phyloP scores from a whole-genome alignment of 2,797 vertebrate species.

The Trachops cirrhosus region DNA sequence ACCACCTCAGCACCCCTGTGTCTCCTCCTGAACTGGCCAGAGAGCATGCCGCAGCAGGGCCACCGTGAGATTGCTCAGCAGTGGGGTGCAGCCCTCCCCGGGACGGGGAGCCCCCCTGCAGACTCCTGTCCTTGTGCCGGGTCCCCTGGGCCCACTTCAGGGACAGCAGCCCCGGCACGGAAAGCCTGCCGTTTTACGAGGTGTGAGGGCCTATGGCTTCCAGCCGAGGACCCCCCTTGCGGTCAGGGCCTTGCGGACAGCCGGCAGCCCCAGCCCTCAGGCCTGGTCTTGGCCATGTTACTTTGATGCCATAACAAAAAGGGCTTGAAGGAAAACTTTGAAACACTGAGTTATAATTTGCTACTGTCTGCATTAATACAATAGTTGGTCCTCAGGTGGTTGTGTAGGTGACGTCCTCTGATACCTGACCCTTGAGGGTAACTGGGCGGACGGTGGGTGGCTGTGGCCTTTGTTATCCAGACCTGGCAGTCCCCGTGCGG shows the following conservation, averaged over 20 bases:
- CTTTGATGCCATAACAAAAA: neutral
- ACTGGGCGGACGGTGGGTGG: neutral
- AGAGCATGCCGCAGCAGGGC: neutral
- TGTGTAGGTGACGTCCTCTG: neutral
- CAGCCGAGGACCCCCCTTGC: neutral
- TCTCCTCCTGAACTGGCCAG: neutral
- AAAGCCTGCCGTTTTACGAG: neutral
- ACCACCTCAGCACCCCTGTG: neutral
- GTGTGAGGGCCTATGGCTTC: no score
- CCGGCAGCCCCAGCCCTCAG: neutral
- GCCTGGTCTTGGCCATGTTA: neutral
- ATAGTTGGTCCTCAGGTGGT: neutral
- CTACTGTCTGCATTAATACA: neutral
- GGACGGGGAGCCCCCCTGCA: neutral
- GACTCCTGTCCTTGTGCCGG: neutral
- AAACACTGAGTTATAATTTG: neutral
- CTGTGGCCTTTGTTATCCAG: neutral
- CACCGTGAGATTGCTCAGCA: neutral
- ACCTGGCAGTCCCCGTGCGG: neutral
- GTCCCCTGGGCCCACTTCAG: neutral
- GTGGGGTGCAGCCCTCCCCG: neutral
- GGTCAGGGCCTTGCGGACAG: neutral
- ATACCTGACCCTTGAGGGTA: neutral
- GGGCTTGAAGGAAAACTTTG: neutral
- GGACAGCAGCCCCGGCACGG: neutral